phyloP scores from a whole-genome alignment of 2,888 invertebrate genomes.

The Ormyrus nitidulus region DNA sequence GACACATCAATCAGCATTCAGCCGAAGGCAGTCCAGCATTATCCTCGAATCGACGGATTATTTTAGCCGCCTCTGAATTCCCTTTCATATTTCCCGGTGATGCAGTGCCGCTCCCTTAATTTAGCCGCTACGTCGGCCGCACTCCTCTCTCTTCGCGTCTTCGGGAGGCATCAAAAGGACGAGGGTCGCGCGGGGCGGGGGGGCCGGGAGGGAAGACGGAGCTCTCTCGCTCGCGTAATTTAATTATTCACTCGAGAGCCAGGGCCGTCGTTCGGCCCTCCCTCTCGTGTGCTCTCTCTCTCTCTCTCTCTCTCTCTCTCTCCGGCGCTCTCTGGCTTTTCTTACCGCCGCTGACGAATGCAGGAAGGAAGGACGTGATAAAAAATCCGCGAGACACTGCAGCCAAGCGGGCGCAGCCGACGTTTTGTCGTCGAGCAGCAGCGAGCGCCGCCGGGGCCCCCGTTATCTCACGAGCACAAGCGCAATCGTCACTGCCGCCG shows the following conservation, averaged over 20 bases:
- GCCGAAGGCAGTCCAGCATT: background rate
- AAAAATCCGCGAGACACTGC: slow-evolving; percentile 56
- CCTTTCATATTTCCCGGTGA: slow-evolving; percentile 31
- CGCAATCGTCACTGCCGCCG: slow-evolving; percentile 54
- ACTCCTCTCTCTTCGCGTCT: slow-evolving; percentile 37
- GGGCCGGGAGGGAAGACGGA: slow-evolving; percentile 14
- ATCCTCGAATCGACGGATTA: slow-evolving; percentile 31
- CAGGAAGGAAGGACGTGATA: slow-evolving; percentile 57
- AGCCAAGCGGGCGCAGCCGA: slow-evolving; percentile 32
- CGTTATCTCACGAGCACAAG: slow-evolving; percentile 51
- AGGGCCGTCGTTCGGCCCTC: slow-evolving; percentile 18
- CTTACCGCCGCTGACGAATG: slow-evolving; percentile 56
- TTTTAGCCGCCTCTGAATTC: slow-evolving; percentile 30
- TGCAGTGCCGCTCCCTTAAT: slow-evolving; percentile 42
- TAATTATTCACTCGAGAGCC: slow-evolving; percentile 55
- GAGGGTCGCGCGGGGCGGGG: background rate
- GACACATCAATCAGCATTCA: too few species aligned
- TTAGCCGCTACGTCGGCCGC: slow-evolving; percentile 49
- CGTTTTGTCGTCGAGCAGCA: slow-evolving; percentile 40
- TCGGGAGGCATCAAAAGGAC: slow-evolving; percentile 44
- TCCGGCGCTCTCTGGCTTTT: slow-evolving; percentile 39
- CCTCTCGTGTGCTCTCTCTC: background rate
- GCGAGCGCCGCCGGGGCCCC: background rate
- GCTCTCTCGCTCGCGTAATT: slow-evolving; percentile 43
- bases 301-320: slow-evolving; percentile 1